These are phyloP conservation scores for Chionoecetes opilio DNA, from an alignment of 1,140 invertebrate genomes.

Conservation along the genomic window DNA sequence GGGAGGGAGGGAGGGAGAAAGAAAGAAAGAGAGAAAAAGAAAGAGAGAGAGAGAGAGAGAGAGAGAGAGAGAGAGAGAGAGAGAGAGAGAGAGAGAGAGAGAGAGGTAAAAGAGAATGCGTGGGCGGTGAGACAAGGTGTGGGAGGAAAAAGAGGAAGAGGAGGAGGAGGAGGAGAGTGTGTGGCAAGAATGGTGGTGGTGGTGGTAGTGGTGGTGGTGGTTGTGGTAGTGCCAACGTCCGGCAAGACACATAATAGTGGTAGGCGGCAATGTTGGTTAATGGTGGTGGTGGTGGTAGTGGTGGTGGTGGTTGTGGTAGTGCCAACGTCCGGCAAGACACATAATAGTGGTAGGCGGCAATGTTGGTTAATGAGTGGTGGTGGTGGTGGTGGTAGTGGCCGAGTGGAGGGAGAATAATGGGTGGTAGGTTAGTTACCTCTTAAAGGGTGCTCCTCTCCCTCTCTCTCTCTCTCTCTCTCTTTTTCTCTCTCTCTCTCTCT, in stretches of 20 bases:
- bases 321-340: background rate
- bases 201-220: background rate
- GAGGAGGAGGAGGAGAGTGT: no score
- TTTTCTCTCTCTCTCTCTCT: constrained; percentile 30
- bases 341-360: background rate
- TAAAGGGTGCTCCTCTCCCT: background rate
- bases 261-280: no score
- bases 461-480: background rate
- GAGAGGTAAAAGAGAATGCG: background rate
- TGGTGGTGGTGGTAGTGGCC: background rate
- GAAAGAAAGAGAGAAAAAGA: background rate
- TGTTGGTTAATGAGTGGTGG: constrained; percentile 14
- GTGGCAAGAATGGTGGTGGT: background rate
- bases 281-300: background rate
- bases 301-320: background rate
- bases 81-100: constrained; percentile 1
- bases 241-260: background rate
- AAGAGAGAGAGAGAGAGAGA: constrained; percentile 18
- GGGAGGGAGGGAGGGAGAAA: background rate
- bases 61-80: constrained; percentile 27
- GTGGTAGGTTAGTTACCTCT: background rate
- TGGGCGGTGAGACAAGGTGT: no score
- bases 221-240: background rate
- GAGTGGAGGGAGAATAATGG: background rate
- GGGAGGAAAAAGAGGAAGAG: no score